Percentiles rank a stretch among this genome's conserved stretches.
These are phyloP conservation scores for Creontiades dilutus DNA, from an alignment of 2,888 invertebrate genomes.

Conservation along the genomic window DNA sequence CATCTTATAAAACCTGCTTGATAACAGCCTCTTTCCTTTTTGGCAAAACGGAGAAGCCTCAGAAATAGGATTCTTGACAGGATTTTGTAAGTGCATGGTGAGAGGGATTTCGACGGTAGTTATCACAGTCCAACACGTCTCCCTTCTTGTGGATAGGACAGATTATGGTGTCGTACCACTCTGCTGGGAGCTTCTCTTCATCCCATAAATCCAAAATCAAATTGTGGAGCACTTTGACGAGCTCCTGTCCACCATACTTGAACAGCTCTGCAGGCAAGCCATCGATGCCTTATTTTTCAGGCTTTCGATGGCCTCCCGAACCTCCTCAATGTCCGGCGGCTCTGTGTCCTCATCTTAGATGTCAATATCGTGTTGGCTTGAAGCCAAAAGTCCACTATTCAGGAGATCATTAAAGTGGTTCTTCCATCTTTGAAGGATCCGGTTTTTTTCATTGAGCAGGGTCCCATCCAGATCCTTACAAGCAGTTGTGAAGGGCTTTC, in stretches of 20 bases:
- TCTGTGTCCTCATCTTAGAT: neutral
- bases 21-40: neutral
- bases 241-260: neutral
- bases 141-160: neutral
- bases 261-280: neutral
- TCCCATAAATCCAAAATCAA: neutral
- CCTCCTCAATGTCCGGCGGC: conserved; percentile 7
- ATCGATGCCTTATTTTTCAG: neutral
- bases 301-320: conserved; percentile 1
- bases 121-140: neutral
- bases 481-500: neutral
- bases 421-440: neutral
- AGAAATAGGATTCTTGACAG: conserved; percentile 6
- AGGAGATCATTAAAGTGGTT: conserved; percentile 4
- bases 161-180: neutral
- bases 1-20: neutral
- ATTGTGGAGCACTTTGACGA: neutral
- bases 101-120: neutral
- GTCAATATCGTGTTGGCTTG: neutral
- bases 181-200: neutral
- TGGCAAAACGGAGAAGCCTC: neutral
- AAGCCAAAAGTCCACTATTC: no score
- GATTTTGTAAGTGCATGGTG: neutral
- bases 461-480: conserved; percentile 10
- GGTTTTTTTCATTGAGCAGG: neutral